These are phyloP conservation scores for Zootermopsis nevadensis DNA, from an alignment of 2,888 invertebrate species.

Conservation along the genomic window DNA sequence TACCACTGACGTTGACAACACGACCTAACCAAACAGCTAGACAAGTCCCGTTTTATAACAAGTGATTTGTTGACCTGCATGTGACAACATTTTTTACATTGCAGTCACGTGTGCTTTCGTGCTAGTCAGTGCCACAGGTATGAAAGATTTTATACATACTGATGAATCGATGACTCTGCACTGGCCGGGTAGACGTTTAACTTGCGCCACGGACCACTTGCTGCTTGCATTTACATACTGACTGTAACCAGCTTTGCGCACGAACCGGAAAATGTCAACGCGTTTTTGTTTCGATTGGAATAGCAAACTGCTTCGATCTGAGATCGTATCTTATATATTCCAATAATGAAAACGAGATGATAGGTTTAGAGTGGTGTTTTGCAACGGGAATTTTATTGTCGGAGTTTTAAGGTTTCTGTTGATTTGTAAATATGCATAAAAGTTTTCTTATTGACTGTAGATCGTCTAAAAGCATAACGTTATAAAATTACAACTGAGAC, in stretches of 20 bases:
- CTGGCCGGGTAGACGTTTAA: neutral
- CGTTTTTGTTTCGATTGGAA: neutral
- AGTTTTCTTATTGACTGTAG: too few relatives aligned
- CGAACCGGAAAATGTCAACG: neutral
- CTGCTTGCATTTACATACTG: neutral
- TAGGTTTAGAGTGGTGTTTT: too few relatives aligned
- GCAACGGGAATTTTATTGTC: too few relatives aligned
- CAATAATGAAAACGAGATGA: too few relatives aligned
- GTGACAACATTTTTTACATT: neutral
- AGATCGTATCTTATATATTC: neutral
- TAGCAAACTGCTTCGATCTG: neutral
- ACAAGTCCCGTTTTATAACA: too few relatives aligned
- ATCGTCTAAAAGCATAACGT: too few relatives aligned
- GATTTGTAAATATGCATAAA: too few relatives aligned
- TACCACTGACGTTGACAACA: too few relatives aligned
- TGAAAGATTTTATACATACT: neutral
- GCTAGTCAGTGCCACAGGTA: neutral
- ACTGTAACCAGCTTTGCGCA: neutral
- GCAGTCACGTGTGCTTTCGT: constrained; percentile 1
- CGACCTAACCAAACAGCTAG: too few relatives aligned
- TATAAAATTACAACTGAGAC: too few relatives aligned
- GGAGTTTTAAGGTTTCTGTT: too few relatives aligned
- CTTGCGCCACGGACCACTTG: neutral
- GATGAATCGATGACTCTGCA: neutral
- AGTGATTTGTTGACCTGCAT: too few relatives aligned